phyloP scores from a whole-genome alignment of 2,888 invertebrate species.

The Drosophila kuntzei region DNA sequence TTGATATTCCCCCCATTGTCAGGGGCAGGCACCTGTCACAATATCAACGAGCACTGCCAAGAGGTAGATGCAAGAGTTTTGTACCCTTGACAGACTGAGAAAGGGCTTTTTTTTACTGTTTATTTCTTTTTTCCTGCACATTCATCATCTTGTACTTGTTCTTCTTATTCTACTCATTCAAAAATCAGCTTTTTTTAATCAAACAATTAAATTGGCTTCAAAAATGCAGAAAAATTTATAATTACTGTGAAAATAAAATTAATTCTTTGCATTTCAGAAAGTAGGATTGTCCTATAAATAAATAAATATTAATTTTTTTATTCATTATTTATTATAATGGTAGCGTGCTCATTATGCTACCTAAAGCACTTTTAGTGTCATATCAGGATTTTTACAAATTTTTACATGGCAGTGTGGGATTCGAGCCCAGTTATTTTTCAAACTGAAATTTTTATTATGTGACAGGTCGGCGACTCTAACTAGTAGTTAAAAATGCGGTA shows the following conservation, averaged over 20 bases:
- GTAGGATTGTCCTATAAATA: no score
- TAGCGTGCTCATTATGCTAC: no score
- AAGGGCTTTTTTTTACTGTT: neutral
- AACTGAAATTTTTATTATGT: no score
- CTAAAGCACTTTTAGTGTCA: no score
- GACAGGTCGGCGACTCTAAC: no score
- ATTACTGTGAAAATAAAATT: neutral
- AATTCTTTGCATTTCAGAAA: no score
- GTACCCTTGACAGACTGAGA: conserved; percentile 34
- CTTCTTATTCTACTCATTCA: neutral
- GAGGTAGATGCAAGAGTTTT: neutral
- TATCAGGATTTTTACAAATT: no score
- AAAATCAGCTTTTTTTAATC: neutral
- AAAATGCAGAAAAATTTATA: neutral
- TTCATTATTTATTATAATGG: no score
- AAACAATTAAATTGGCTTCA: neutral
- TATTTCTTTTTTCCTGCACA: neutral
- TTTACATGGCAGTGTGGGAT: no score
- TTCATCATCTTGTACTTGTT: conserved; percentile 2
- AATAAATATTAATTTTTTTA: no score
- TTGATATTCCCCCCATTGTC: conserved; percentile 31
- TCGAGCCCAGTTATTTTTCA: no score
- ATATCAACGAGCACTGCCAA: neutral
- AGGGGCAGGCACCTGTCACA: conserved; percentile 50
- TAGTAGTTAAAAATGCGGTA: no score